Conservation (phyloP, 2,113 vertebrate species). For the Sigmodon hispidus region DNA sequence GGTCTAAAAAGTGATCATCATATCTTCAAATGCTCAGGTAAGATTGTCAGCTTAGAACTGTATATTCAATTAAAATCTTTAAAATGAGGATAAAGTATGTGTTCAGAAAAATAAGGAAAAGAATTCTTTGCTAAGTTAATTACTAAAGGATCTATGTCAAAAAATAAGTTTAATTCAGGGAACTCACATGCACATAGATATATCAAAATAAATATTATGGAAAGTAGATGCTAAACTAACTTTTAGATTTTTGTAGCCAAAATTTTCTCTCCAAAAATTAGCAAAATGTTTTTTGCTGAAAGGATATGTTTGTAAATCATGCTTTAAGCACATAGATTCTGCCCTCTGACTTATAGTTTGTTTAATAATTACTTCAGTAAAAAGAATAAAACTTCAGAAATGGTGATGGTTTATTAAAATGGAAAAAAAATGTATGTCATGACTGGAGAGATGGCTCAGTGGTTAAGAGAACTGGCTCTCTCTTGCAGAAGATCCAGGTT, state of each 20-base stretch:
- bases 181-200: not conserved
- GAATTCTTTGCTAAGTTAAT: not conserved
- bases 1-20: not conserved
- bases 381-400: conserved; percentile 9
- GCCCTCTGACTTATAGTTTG: not conserved
- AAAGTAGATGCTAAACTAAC: not conserved
- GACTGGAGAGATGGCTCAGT: not conserved
- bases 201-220: not conserved
- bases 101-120: not conserved
- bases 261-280: conserved; percentile 31
- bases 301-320: not conserved
- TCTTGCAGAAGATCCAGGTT: not conserved
- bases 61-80: conserved; percentile 24
- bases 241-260: conserved; percentile 23
- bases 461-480: not conserved
- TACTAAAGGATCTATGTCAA: not conserved
- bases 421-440: not conserved
- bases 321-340: not conserved
- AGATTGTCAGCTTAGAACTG: not conserved
- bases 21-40: conserved; percentile 28
- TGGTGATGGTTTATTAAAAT: not conserved
- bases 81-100: conserved; percentile 4
- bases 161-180: conserved; percentile 11
- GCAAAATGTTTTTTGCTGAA: not conserved
- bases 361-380: not conserved